A percentile compares a stretch with the other conserved stretches of the same genome.
phyloP scores from a whole-genome alignment of 2,888 invertebrate species.

The Uropetala carovei region DNA sequence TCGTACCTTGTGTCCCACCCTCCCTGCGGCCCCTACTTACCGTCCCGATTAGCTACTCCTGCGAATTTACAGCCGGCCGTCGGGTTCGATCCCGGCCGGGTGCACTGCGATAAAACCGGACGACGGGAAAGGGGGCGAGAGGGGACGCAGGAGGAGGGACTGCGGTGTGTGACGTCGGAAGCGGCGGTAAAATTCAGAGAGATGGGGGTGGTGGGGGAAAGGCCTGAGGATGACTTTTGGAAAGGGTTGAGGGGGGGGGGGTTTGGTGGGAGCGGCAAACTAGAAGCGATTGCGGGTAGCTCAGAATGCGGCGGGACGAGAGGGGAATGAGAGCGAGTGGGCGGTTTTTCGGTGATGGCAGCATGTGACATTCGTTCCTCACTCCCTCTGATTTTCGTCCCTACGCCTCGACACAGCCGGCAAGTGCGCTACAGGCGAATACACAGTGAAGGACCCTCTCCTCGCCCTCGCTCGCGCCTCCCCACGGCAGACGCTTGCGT shows the following conservation, averaged over 20 bases:
- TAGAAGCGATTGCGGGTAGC: background rate
- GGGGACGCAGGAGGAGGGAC: background rate
- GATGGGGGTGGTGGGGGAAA: background rate
- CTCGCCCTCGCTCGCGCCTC: background rate
- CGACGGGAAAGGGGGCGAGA: background rate
- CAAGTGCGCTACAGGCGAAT: background rate
- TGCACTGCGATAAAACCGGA: constrained; percentile 49
- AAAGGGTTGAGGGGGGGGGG: background rate
- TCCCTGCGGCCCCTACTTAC: background rate
- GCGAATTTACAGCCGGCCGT: constrained; percentile 57
- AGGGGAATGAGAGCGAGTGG: background rate
- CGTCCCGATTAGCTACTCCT: constrained; percentile 41
- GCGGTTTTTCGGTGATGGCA: background rate
- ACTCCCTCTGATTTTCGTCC: background rate
- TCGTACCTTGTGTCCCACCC: background rate
- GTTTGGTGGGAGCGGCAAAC: background rate
- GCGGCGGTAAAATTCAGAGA: background rate
- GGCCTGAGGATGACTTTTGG: background rate
- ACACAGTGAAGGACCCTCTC: background rate
- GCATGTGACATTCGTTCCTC: constrained; percentile 1
- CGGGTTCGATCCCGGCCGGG: constrained; percentile 38
- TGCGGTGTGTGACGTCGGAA: background rate
- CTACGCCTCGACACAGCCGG: background rate
- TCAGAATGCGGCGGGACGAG: background rate
- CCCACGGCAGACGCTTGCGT: no score